Evolutionary conservation across 2,113 vertebrate genomes (phyloP), one percentile per base, ranked within the genome.

Genomic region (Paradoxurus hermaphroditus): DNA sequence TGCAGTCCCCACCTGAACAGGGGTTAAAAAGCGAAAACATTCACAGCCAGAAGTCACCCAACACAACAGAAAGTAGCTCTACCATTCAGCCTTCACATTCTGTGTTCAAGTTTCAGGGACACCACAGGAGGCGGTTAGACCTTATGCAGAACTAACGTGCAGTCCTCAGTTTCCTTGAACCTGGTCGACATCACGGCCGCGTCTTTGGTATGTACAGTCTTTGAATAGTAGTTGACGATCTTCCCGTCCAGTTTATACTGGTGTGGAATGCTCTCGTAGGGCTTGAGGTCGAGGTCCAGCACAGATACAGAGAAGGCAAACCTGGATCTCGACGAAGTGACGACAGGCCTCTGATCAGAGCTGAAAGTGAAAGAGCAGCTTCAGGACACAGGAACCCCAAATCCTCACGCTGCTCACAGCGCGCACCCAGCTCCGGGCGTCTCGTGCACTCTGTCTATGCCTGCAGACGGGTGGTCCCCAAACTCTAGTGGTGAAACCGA

Each of bases 221-320:
- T 99, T 96, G 99, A 95, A 97, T 99, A 99, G 97, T 99, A 99
- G 97, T 98, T 99, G 83, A 99, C 99, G 5, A 99, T 99, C 98
- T 99, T 99, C 97, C 99, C 98, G 91, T 99, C 99, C 1, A 99
- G 98, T 78, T 99, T 99, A 97, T 99, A 98, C 98, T 99, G 99
- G 84, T 99, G 99, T 49, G 99, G 99, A 86, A 99, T 99, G 98
- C 99, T 99, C 96, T 99, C 99, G 0, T 99, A 99, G 0, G 99
- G 99, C 96, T 99, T 99, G 5, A 99, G 99, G 97, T 99, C 99
- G 12, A 99, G 98, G 95, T 99, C 99, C 98, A 99, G 97, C 97
- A 99, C 99, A 93, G 99, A 99, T 92, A 99, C 99, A 0, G 99
- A 99, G 97, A 99, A 99, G 44, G 99, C 99, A 94, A 99, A 99